Evolutionary conservation across 2,797 vertebrate species (phyloP).

Genomic region (Vultur gryphus): DNA sequence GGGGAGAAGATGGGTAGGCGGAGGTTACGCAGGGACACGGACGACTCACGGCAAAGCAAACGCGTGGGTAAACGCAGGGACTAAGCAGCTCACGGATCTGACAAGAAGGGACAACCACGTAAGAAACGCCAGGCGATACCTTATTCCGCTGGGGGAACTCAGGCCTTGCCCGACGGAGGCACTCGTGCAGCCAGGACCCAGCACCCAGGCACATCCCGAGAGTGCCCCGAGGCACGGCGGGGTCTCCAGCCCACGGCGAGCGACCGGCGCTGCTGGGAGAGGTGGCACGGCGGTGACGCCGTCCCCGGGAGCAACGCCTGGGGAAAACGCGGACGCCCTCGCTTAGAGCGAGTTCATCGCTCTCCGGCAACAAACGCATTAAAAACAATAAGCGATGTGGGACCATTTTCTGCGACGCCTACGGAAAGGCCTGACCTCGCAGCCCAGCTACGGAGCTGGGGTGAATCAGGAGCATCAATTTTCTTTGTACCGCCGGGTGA

Average conservation of each 20-base stretch:
- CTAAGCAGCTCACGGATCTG: neutral
- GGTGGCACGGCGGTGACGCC: accelerated
- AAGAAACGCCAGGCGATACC: accelerated
- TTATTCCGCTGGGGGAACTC: accelerated
- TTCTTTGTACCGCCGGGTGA: accelerated
- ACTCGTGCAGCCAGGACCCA: accelerated
- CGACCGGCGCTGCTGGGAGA: neutral
- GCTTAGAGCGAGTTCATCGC: accelerated
- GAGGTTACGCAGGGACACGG: accelerated
- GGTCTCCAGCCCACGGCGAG: neutral
- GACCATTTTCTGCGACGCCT: neutral
- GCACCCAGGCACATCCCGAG: accelerated
- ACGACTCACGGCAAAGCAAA: accelerated
- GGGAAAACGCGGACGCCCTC: accelerated
- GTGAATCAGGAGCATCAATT: neutral
- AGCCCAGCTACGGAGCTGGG: neutral
- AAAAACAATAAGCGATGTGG: accelerated
- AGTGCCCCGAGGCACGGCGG: accelerated
- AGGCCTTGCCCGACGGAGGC: accelerated
- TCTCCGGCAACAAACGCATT: neutral
- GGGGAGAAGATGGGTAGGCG: accelerated
- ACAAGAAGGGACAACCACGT: accelerated
- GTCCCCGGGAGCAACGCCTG: accelerated
- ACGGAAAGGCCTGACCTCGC: neutral
- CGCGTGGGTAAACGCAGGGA: accelerated